A percentile compares a stretch with the other conserved stretches of the same genome.
phyloP scores from a whole-genome alignment of 2,797 vertebrate species.

The Stomatorhinus walkeri region DNA sequence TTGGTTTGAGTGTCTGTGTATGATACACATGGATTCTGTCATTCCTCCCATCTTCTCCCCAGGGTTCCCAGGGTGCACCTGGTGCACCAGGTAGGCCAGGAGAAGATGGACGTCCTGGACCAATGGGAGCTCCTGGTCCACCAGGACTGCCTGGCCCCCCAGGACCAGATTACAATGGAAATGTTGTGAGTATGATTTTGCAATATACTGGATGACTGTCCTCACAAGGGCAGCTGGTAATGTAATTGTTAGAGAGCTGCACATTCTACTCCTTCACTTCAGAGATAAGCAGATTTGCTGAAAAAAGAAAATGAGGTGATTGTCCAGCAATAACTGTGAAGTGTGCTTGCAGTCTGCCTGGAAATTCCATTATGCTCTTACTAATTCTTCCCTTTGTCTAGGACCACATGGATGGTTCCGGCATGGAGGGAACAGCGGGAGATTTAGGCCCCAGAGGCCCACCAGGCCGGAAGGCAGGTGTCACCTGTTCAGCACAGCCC shows the following conservation, averaged over 20 bases:
- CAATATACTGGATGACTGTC: neutral
- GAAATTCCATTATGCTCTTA: neutral
- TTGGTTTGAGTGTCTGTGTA: neutral
- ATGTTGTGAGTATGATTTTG: slow-evolving; percentile 77
- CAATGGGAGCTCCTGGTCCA: slow-evolving; percentile 74
- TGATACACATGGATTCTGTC: neutral
- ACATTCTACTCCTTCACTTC: neutral
- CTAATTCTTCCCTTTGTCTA: slow-evolving; percentile 42
- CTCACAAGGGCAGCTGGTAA: neutral
- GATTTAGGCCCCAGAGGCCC: slow-evolving; percentile 63
- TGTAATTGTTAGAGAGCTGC: neutral
- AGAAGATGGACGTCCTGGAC: slow-evolving; percentile 72
- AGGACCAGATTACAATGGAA: slow-evolving; percentile 57
- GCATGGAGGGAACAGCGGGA: slow-evolving; percentile 39
- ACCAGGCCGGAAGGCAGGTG: slow-evolving; percentile 66
- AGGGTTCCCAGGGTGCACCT: slow-evolving; percentile 61
- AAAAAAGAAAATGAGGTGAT: neutral
- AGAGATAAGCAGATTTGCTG: neutral
- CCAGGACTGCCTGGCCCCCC: slow-evolving; percentile 75
- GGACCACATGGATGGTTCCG: slow-evolving; percentile 90
- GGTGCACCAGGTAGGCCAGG: slow-evolving; percentile 68
- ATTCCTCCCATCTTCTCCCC: neutral
- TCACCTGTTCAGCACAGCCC: neutral
- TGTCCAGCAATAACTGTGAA: neutral
- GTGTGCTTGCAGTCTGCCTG: neutral